phyloP scores from a whole-genome alignment of 1,140 invertebrate species.

The Scylla paramamosain region DNA sequence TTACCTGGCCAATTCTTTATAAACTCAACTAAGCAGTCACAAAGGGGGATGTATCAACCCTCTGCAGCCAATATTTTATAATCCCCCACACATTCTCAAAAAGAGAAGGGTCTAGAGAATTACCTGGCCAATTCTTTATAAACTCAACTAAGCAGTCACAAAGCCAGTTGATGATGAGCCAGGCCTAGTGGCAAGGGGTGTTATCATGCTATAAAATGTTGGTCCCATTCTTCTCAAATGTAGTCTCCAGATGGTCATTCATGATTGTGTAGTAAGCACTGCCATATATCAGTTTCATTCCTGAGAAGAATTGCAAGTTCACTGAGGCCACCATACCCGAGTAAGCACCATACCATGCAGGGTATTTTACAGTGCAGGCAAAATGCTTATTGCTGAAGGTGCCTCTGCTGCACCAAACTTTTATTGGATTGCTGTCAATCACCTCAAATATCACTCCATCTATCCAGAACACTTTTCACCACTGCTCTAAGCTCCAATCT shows the following conservation, averaged over 20 bases:
- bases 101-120: neutral
- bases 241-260: too few species aligned
- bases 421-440: neutral
- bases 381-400: neutral
- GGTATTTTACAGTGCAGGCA: conserved; percentile 9
- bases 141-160: too few species aligned
- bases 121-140: neutral
- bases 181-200: too few species aligned
- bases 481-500: conserved; percentile 42
- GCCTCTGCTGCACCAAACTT: neutral
- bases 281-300: neutral
- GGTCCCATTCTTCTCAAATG: too few species aligned
- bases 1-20: neutral
- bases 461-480: conserved; percentile 21
- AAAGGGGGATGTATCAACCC: too few species aligned
- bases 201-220: too few species aligned
- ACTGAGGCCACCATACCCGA: neutral
- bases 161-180: too few species aligned
- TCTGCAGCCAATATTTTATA: neutral
- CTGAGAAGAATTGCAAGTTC: neutral
- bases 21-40: too few species aligned
- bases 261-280: too few species aligned
- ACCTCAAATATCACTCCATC: neutral
- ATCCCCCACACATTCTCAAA: neutral
- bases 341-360: neutral